Conservation (phyloP, 2,113 vertebrate species). For the Cyprinodon tularosa region DNA sequence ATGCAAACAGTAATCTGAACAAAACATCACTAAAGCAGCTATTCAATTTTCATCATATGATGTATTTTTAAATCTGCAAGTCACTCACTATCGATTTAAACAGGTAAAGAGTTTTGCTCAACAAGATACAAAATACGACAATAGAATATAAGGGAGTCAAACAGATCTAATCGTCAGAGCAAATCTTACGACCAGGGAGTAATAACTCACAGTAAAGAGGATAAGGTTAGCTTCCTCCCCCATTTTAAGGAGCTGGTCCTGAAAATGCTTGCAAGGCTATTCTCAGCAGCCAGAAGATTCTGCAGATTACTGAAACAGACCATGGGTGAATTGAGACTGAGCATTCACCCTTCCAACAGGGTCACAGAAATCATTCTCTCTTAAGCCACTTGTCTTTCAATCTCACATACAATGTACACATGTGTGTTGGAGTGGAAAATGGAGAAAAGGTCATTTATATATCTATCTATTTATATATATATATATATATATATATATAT, state of each 20-base stretch:
- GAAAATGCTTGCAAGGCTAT: slow-evolving; percentile 63
- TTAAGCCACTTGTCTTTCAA: slow-evolving; percentile 53
- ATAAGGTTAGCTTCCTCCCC: slow-evolving; percentile 38
- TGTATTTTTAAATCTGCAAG: slow-evolving; percentile 10
- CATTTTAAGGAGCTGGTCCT: slow-evolving; percentile 33
- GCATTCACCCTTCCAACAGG: slow-evolving; percentile 63
- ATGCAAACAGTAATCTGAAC: not conserved
- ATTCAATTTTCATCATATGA: slow-evolving; percentile 18
- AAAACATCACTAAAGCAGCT: slow-evolving; percentile 25
- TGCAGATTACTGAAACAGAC: slow-evolving; percentile 70
- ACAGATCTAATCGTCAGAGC: slow-evolving; percentile 50
- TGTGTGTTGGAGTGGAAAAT: slow-evolving; percentile 35
- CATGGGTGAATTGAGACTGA: slow-evolving; percentile 69
- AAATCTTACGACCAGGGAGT: slow-evolving; percentile 33
- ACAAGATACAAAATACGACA: slow-evolving; percentile 31
- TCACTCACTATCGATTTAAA: slow-evolving; percentile 36
- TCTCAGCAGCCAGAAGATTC: slow-evolving; percentile 60
- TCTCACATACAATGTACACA: slow-evolving; percentile 33
- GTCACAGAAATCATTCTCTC: slow-evolving; percentile 62
- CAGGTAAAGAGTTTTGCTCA: slow-evolving; percentile 38
- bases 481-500: no score
- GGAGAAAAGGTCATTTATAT: slow-evolving; percentile 13
- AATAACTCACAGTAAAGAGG: slow-evolving; percentile 67
- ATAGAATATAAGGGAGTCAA: slow-evolving; percentile 52
- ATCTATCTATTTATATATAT: no score